These are phyloP conservation scores for Diogma glabrata DNA, from an alignment of 2,888 invertebrate genomes.

Conservation along the genomic window DNA sequence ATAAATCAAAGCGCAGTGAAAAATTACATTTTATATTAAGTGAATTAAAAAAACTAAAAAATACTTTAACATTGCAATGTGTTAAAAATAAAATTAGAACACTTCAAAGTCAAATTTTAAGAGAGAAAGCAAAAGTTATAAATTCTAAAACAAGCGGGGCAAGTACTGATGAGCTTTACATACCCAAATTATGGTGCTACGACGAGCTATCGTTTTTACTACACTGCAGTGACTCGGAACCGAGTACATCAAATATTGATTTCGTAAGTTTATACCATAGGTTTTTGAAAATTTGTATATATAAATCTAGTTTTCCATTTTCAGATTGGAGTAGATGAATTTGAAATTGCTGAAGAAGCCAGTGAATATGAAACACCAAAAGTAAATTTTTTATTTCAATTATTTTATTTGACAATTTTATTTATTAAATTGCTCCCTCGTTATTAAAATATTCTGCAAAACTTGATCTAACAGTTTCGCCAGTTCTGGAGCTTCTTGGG, in stretches of 20 bases:
- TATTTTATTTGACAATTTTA: not conserved
- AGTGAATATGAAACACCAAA: not conserved
- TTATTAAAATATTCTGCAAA: not conserved
- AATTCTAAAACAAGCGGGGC: too few relatives aligned
- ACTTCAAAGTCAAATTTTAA: too few relatives aligned
- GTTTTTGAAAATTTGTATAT: too few relatives aligned
- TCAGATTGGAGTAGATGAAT: not conserved
- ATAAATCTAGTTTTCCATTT: not conserved
- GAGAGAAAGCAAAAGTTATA: too few relatives aligned
- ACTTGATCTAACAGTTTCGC: not conserved
- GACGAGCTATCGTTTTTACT: not conserved
- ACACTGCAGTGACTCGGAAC: not conserved
- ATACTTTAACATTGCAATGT: too few relatives aligned
- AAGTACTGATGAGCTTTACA: too few relatives aligned
- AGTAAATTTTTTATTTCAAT: not conserved
- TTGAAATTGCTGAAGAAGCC: not conserved
- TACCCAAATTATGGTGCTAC: slow-evolving; percentile 1
- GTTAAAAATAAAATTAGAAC: not conserved
- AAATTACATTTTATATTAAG: not conserved
- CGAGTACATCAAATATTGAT: not conserved
- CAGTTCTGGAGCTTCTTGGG: not conserved
- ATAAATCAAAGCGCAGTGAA: not conserved
- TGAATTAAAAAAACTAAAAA: too few relatives aligned
- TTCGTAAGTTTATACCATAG: not conserved
- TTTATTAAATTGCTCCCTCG: not conserved